Evolutionary conservation across 2,888 invertebrate genomes (phyloP), one percentile per base, ranked within the genome.

Genomic region (Chrysolina oricalcia): DNA sequence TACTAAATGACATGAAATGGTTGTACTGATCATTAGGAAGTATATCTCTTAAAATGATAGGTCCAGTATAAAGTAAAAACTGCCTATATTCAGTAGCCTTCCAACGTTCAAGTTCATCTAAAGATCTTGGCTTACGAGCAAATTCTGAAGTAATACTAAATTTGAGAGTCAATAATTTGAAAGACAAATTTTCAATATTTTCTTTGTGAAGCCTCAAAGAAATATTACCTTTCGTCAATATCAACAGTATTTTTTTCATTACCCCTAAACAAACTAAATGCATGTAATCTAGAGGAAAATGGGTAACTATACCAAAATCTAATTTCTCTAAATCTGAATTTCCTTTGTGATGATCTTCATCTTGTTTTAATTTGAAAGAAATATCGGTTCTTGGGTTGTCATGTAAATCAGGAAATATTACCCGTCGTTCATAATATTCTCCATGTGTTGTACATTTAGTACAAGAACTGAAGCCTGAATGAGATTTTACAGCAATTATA

Each of bases 401-500:
- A 59, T n/a, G 53, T 1, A 5, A 4, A 15, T 48, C 40, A 40
- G 21, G 23, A 40, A 69, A 69, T 63, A 72, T 41, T 11, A 72
- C 68, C 40, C 75, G 68, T 3, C 43, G 17, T 19, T 65, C 48
- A 56, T 27, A 13, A 59, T 72, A 75, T 11, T 64, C 72, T 41
- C 72, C 70, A 17, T 64, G 21, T 21, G 13, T 17, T 15, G 23
- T 64, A 43, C 72, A 75, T 46, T 72, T 75, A 13, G 71, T 70
- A 56, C 78, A 78, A 50, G 63, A 65, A 19, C 69, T 46, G 50
- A 74, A 76, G 1, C 78, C 78, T 5, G 53, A 23, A 65, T 72
- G 76, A 1, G 40, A 40, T 53, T 76, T 76, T 0, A 74, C 48
- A 70, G 69, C 72, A 27, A 73, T 78, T n/a, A 78, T 56, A 70